phyloP scores from a whole-genome alignment of 1,140 invertebrate genomes.

The Lutraria rhynchaena region DNA sequence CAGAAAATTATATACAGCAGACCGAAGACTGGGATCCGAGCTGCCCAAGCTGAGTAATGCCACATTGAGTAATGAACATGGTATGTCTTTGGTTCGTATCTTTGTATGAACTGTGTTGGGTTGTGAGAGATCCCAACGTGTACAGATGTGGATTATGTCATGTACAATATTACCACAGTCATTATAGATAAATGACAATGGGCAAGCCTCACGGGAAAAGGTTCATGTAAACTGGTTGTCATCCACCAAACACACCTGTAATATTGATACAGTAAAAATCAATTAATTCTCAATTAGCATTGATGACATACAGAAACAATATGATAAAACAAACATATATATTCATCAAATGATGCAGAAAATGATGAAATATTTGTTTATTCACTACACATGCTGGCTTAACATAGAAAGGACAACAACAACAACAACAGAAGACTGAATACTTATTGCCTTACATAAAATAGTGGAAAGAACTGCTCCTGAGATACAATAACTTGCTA shows the following conservation, averaged over 20 bases:
- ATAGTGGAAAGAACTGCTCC: too few relatives aligned
- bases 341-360: too few relatives aligned
- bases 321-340: too few relatives aligned
- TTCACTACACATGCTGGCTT: too few relatives aligned
- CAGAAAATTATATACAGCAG: constrained; percentile 97
- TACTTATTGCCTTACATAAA: too few relatives aligned
- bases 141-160: constrained; percentile 98
- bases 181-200: constrained; percentile 98
- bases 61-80: constrained; percentile 97
- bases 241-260: constrained; percentile 93
- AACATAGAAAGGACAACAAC: too few relatives aligned
- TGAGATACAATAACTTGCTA: too few relatives aligned
- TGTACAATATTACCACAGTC: constrained; percentile 99
- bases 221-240: constrained; percentile 99
- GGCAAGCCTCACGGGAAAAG: constrained; percentile 97
- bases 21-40: constrained; percentile 96
- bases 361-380: too few relatives aligned
- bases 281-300: too few relatives aligned
- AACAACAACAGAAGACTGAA: too few relatives aligned
- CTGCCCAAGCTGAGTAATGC: constrained; percentile 97
- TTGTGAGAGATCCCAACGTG: constrained; percentile 97
- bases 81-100: constrained; percentile 98
- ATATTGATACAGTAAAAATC: too few relatives aligned
- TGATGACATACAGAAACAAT: too few relatives aligned
- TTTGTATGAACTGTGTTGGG: constrained; percentile 98